Conservation (phyloP, 2,888 invertebrate species). For the Unio pictorum region DNA sequence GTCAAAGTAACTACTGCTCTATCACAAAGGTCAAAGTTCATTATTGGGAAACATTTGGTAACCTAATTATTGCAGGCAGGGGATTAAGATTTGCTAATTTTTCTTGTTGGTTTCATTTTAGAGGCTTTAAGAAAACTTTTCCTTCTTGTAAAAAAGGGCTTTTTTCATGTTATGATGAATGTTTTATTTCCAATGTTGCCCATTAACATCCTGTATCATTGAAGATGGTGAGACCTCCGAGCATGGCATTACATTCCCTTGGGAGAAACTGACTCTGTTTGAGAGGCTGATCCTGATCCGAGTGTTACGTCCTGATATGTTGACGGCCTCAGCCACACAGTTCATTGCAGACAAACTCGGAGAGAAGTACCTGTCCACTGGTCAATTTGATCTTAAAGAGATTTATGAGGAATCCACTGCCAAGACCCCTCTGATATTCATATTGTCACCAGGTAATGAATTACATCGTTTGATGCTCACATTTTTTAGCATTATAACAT, state of each 20-base stretch:
- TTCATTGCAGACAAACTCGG: conserved; percentile 68
- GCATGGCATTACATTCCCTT: conserved; percentile 49
- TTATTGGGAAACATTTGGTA: too few species aligned
- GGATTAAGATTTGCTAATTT: too few species aligned
- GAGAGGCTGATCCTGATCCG: conserved; percentile 67
- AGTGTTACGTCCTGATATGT: conserved; percentile 61
- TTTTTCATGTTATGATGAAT: too few species aligned
- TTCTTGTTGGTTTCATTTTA: too few species aligned
- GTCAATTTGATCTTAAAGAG: conserved; percentile 66
- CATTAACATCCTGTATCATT: background rate
- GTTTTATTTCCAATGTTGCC: too few species aligned
- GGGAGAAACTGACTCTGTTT: conserved; percentile 63
- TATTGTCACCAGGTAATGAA: conserved; percentile 68
- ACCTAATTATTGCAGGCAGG: too few species aligned
- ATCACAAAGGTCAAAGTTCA: too few species aligned
- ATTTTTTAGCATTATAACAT: too few species aligned
- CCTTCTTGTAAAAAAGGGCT: too few species aligned
- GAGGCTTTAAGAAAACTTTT: too few species aligned
- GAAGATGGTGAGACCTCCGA: conserved; percentile 11
- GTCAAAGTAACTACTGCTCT: too few species aligned
- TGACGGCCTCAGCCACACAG: conserved; percentile 56
- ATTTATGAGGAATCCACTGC: conserved; percentile 67
- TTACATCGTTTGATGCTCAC: background rate
- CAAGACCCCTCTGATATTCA: conserved; percentile 69
- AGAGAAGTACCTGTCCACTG: conserved; percentile 61